Evolutionary conservation across 2,797 vertebrate species (phyloP).

Genomic region (Psittacula echo): DNA sequence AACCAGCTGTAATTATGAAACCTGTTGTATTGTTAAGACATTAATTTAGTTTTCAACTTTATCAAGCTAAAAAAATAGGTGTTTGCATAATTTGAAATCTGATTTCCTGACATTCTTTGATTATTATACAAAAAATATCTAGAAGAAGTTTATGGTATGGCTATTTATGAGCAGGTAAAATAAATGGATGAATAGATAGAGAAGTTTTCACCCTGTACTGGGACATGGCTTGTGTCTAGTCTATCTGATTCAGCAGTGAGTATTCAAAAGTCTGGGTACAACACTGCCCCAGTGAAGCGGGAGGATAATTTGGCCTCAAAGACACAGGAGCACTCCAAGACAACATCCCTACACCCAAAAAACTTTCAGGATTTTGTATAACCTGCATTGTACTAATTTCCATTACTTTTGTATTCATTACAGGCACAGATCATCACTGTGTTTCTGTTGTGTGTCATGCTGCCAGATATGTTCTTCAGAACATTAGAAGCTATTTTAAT

Average conservation of each 20-base stretch:
- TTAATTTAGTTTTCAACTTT: neutral
- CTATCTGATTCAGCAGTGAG: neutral
- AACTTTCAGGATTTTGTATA: neutral
- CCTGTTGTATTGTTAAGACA: neutral
- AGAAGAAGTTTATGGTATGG: neutral
- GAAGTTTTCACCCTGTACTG: neutral
- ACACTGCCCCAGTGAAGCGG: neutral
- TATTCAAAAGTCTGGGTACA: neutral
- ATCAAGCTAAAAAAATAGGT: neutral
- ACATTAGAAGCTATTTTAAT: neutral
- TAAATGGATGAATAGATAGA: neutral
- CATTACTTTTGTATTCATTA: neutral
- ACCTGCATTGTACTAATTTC: neutral
- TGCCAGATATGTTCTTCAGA: neutral
- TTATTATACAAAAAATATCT: neutral
- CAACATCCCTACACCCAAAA: fast-evolving
- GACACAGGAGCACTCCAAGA: neutral
- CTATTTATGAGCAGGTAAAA: neutral
- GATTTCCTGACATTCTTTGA: neutral
- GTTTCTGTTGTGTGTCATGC: neutral
- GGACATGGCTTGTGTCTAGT: neutral
- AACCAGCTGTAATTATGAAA: neutral
- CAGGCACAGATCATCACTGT: neutral
- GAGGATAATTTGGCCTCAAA: neutral
- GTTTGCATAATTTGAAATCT: neutral